These are phyloP conservation scores for Xiphydria camelus DNA, from an alignment of 2,888 invertebrate species.

Conservation along the genomic window DNA sequence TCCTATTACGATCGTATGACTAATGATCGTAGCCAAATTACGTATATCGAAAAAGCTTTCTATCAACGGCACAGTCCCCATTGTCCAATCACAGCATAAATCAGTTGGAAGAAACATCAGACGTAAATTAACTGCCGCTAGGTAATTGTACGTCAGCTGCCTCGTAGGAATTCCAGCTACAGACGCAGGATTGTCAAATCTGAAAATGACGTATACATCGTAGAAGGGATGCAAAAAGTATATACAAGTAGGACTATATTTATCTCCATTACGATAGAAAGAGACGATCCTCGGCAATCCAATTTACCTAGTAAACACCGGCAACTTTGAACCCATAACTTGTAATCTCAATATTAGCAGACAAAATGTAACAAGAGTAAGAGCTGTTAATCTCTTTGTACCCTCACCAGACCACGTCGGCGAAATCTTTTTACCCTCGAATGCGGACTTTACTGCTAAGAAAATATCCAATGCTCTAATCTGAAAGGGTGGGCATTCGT, in stretches of 20 bases:
- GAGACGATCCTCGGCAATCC: not conserved
- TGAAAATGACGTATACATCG: slow-evolving; percentile 46
- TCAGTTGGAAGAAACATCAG: slow-evolving; percentile 85
- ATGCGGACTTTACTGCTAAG: slow-evolving; percentile 62
- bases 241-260: not conserved
- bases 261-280: not conserved
- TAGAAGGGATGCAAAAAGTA: not conserved
- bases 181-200: slow-evolving; percentile 97
- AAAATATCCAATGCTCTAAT: slow-evolving; percentile 55
- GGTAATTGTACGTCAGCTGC: slow-evolving; percentile 91
- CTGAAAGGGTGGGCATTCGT: slow-evolving; percentile 30
- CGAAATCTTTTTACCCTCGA: slow-evolving; percentile 56
- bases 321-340: slow-evolving; percentile 95
- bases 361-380: slow-evolving; percentile 77
- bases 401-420: slow-evolving; percentile 68
- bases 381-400: slow-evolving; percentile 76
- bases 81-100: slow-evolving; percentile 98
- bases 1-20: slow-evolving; percentile 67
- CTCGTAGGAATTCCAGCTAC: slow-evolving; percentile 80
- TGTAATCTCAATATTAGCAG: slow-evolving; percentile 83
- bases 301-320: slow-evolving; percentile 83
- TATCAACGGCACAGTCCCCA: slow-evolving; percentile 91
- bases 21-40: slow-evolving; percentile 76
- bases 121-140: slow-evolving; percentile 89
- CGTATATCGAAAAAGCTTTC: slow-evolving; percentile 78